Evolutionary conservation across 2,888 invertebrate genomes (phyloP), one percentile per base, ranked within the genome.

Genomic region (Suillia variegata): DNA sequence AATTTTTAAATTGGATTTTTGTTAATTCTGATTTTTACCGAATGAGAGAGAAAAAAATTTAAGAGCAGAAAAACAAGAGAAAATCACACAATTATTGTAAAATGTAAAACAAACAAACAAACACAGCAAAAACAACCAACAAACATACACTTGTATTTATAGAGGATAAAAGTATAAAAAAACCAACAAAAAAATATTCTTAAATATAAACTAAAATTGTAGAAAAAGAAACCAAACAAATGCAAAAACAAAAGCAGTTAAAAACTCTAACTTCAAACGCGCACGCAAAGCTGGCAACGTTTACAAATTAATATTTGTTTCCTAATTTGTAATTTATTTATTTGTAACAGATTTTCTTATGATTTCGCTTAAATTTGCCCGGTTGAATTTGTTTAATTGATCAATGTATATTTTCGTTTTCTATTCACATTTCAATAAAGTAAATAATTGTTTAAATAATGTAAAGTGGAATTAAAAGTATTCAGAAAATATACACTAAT

Each of bases 1-100:
- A 74, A 77, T 73, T 71, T 75, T 70, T 70, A 70, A 74, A 56
- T 54, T 45, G n/a, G n/a, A n/a, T n/a, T n/a, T n/a, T n/a, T n/a
- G n/a, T n/a, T n/a, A n/a, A n/a, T n/a, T n/a, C n/a, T n/a, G n/a
- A n/a, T n/a, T n/a, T n/a, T n/a, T n/a, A n/a, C n/a, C n/a, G n/a
- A n/a, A n/a, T n/a, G n/a, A n/a, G n/a, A n/a, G n/a, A 53, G 50
- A 58, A 59, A 31, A 21, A 34, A 34, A 52, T 17, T 12, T 12
- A 34, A 34, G 18, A 15, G 34, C 52, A 18, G 8, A 10, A 34
- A 52, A 18, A 8, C 38, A 42, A 54, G 22, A n/a, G 17, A 15
- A 2, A 34, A 34, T 42, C 13, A 42, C 2, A 50, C 5, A 24
- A 50, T 45, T 17, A 31, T 26, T 26, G 26, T 17, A 26, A 50